phyloP scores from a whole-genome alignment of 2,113 vertebrate genomes.

The Cyrtonyx montezumae region DNA sequence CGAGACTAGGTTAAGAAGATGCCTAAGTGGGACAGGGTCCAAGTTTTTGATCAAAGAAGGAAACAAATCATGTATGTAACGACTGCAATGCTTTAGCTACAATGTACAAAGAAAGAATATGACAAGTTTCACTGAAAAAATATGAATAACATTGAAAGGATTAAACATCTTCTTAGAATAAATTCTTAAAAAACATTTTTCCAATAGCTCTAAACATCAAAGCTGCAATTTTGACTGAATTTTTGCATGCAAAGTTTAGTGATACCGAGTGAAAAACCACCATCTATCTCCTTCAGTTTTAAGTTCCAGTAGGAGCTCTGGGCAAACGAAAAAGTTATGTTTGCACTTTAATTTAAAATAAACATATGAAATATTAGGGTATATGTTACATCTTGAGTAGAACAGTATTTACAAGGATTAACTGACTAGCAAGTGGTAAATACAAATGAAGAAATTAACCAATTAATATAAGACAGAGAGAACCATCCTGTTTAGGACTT shows the following conservation, averaged over 20 bases:
- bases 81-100: constrained; percentile 97
- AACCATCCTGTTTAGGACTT: background rate
- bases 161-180: background rate
- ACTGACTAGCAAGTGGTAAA: background rate
- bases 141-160: background rate
- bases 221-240: background rate
- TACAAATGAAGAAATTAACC: background rate
- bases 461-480: background rate
- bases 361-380: background rate
- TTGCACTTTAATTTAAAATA: background rate
- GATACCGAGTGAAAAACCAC: background rate
- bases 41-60: constrained; percentile 98
- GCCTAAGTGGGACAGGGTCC: constrained; percentile 95
- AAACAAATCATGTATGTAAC: constrained; percentile 98
- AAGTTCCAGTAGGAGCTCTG: background rate
- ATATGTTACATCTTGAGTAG: background rate
- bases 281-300: background rate
- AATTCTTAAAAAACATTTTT: background rate
- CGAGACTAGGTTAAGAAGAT: constrained; percentile 97
- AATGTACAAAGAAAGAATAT: constrained; percentile 10
- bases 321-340: background rate
- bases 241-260: background rate
- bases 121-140: background rate
- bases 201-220: background rate
- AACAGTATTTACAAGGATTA: background rate